phyloP scores from a whole-genome alignment of 2,113 vertebrate genomes.

The Indicator indicator region DNA sequence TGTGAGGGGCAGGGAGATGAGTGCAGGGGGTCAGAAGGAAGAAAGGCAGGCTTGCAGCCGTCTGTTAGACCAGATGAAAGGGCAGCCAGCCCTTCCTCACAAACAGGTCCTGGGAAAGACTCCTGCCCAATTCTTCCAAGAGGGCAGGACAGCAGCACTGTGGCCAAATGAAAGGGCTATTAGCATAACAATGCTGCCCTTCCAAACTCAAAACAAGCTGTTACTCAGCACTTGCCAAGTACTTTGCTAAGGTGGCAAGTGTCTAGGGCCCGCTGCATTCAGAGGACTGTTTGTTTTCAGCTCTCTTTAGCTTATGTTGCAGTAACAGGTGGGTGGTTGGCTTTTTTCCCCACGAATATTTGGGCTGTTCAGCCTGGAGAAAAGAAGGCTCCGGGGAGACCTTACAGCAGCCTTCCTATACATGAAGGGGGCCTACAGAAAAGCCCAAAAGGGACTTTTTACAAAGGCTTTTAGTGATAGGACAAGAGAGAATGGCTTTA shows the following conservation, averaged over 20 bases:
- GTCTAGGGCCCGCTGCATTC: not conserved
- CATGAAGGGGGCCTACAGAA: no score
- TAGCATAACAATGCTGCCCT: slow-evolving; percentile 69
- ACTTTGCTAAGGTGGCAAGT: slow-evolving; percentile 59
- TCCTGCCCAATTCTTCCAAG: slow-evolving; percentile 11
- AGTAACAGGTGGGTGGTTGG: slow-evolving; percentile 28
- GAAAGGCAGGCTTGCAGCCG: not conserved
- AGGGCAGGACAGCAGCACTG: not conserved
- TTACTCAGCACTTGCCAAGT: slow-evolving; percentile 41
- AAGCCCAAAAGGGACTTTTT: no score
- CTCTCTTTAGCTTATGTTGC: slow-evolving; percentile 37
- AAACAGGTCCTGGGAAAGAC: slow-evolving; percentile 31
- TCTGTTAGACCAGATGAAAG: not conserved
- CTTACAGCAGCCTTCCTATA: no score
- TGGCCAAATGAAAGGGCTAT: slow-evolving; percentile 43
- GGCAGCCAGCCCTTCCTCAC: not conserved
- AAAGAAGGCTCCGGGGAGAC: no score
- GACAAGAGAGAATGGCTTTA: no score
- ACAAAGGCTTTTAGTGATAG: no score
- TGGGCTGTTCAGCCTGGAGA: no score
- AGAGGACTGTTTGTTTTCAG: slow-evolving; percentile 56
- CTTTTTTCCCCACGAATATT: not conserved
- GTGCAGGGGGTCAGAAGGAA: not conserved
- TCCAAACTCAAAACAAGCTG: slow-evolving; percentile 53
- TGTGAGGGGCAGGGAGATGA: not conserved